Evolutionary conservation across 2,113 vertebrate species (phyloP), one percentile per base, ranked within the genome.

Genomic region (Chloebia gouldiae): DNA sequence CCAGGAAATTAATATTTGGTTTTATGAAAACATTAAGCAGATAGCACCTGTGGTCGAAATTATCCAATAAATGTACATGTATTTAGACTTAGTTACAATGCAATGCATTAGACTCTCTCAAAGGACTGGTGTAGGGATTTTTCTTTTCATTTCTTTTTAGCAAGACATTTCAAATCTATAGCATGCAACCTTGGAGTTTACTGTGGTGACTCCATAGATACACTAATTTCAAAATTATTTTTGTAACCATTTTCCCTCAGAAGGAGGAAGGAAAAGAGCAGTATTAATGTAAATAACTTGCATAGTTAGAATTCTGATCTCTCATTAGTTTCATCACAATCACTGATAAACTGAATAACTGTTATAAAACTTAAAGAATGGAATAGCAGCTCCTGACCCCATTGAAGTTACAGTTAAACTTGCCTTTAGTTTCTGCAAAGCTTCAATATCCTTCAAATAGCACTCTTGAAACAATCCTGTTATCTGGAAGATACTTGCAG

Each of bases 1-100:
- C 72, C 80, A 86, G 88, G 76, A 97, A 97, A 97, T 95, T 85
- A 96, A 93, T 97, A 88, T 47, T 91, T 92, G 20, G 31, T 31
- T 97, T 97, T 86, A 96, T 81, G 84, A 94, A 88, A 45, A 95
- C 82, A 93, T 92, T 95, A 91, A 97, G 69, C 92, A 96, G 85
- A 92, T 88, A 84, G 69, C 90, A 94, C 47, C 61, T 91, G 92
- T 92, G 86, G 45, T 93, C 88, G 81, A 86, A 91, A 82, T 92
- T 93, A 79, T 92, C 73, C 83, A 66, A 84, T 94, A 94, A 92
- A 91, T 75, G 40, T 56, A 66, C 3, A 6, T 28, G 18, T 44
- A 63, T 73, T 95, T 86, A 81, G 54, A 81, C 35, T 77, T 71
- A 33, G 69, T 60, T 57, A 72, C 40, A 60, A 31, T 54, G 49